Evolutionary conservation across 2,797 vertebrate genomes (phyloP).

Genomic region (Pseudochirops cupreus): DNA sequence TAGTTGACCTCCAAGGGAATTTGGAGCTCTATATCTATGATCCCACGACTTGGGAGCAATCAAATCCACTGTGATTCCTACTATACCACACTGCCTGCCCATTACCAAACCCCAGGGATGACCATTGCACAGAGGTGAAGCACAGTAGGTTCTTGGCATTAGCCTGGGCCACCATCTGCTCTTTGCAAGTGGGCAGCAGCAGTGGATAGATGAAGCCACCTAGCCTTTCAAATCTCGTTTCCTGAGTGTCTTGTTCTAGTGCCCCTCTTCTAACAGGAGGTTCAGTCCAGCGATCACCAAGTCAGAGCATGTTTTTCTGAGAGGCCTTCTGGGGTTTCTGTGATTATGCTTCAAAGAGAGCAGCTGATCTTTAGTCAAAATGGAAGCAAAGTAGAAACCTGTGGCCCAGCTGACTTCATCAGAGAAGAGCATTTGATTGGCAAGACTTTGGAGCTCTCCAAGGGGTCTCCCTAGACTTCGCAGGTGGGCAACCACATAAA

Average conservation of each 20-base stretch:
- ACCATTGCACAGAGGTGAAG: background rate
- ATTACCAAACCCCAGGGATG: background rate
- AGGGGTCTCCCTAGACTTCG: conserved; percentile 1
- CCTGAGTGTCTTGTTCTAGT: conserved; percentile 27
- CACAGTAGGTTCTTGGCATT: conserved; percentile 3
- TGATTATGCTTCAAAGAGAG: conserved; percentile 38
- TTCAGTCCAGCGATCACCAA: conserved; percentile 33
- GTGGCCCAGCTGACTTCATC: background rate
- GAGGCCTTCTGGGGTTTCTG: conserved; percentile 34
- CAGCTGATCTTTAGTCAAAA: conserved; percentile 16
- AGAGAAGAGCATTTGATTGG: background rate
- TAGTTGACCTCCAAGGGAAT: background rate
- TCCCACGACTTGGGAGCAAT: background rate
- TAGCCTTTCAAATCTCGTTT: conserved; percentile 23
- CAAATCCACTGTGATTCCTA: background rate
- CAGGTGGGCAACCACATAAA: background rate
- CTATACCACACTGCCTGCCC: background rate
- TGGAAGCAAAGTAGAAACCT: conserved; percentile 34
- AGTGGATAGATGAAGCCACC: background rate
- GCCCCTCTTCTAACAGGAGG: background rate
- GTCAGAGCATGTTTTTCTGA: conserved; percentile 5
- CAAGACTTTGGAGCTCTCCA: conserved; percentile 18
- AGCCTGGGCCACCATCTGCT: conserved; percentile 10
- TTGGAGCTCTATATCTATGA: background rate
- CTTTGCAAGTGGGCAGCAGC: conserved; percentile 16